Evolutionary conservation across 2,797 vertebrate genomes (phyloP), one percentile per base, ranked within the genome.

Genomic region (Paratrypauchen microcephalus): DNA sequence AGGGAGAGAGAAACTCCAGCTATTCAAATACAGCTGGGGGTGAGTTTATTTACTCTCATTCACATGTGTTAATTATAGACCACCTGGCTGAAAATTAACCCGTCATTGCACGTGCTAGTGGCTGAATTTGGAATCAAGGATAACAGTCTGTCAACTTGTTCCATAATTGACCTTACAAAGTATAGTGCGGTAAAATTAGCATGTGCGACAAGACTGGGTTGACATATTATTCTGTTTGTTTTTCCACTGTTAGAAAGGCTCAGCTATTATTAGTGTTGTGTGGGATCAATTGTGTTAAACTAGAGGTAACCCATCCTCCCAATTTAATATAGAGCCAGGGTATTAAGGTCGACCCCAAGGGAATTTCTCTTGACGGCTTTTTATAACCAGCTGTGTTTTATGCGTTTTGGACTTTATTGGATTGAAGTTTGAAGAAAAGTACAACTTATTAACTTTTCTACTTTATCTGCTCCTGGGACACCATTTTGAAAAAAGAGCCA

Each of bases 21-120:
- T 90, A 87, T 81, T 86, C 87, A 90, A 89, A 91, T 87, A 90
- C 89, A 92, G 89, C 89, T 91, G 90, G 87, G 89, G 87, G 86
- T 80, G 82, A 83, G 86, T 90, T 89, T 92, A 91, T 92, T 91
- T 90, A 86, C 88, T 72, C 84, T 77, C 71, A 76, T 86, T 82
- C 75, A 76, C 85, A 76, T 71, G 52, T 56, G 80, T 86, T 88
- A 89, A 91, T 91, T 91, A 88, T 90, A 90, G 88, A 81, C 77
- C 81, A 87, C 83, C 86, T 87, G 84, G 81, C 84, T 87, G 81
- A 86, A 86, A 87, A 85, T 77, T 52, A 86, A 84, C 84, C 76
- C 74, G 74, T 63, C 70, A 63, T 80, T 84, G 71, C 69, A 61
- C 6, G 36, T 68, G 69, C 30, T 68, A 70, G 47, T 66, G 74